Evolutionary conservation across 2,113 vertebrate genomes (phyloP).

Genomic region (Polypterus senegalus): DNA sequence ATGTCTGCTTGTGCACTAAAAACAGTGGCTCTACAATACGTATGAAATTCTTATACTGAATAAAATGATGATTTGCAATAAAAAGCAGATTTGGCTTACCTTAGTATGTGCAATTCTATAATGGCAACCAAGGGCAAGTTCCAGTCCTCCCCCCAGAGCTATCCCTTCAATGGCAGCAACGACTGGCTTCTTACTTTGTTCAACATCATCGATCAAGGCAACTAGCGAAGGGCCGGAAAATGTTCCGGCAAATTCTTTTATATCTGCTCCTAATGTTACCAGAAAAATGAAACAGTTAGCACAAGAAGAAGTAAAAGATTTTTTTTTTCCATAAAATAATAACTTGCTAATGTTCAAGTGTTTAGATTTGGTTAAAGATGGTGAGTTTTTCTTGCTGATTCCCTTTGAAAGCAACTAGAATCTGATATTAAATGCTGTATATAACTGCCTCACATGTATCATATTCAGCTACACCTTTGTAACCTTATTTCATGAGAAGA

Average conservation of each 20-base stretch:
- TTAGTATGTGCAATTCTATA: slow-evolving; percentile 70
- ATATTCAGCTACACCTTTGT: no score
- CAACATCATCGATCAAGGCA: slow-evolving; percentile 52
- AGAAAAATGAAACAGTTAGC: slow-evolving; percentile 5
- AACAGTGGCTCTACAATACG: no score
- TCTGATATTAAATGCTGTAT: no score
- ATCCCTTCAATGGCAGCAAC: slow-evolving; percentile 78
- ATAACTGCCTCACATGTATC: no score
- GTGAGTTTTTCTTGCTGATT: no score
- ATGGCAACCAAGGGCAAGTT: slow-evolving; percentile 80
- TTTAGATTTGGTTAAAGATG: no score
- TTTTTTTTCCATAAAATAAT: not conserved
- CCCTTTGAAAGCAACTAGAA: no score
- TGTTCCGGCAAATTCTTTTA: slow-evolving; percentile 39
- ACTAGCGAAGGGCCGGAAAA: slow-evolving; percentile 21
- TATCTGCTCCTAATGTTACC: slow-evolving; percentile 63
- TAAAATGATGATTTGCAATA: no score
- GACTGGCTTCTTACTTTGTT: slow-evolving; percentile 62
- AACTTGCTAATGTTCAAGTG: no score
- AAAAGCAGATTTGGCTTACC: slow-evolving; percentile 36
- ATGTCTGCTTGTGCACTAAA: no score
- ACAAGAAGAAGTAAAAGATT: not conserved
- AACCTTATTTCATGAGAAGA: no score
- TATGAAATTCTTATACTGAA: no score
- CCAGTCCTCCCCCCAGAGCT: slow-evolving; percentile 79